phyloP scores from a whole-genome alignment of 2,888 invertebrate species.

The Galeopsomyia nigrocyanea region DNA sequence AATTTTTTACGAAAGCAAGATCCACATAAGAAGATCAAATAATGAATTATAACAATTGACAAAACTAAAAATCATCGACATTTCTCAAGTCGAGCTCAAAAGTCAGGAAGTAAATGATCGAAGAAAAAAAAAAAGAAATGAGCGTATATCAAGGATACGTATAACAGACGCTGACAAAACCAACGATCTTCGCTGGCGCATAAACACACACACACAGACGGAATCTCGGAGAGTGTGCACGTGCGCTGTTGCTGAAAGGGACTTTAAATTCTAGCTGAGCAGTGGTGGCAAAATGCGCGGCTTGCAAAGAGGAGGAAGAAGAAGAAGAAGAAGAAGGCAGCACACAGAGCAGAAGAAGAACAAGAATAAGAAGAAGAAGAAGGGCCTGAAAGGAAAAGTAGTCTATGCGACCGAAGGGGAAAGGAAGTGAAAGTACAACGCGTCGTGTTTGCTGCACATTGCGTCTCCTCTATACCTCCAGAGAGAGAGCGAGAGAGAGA shows the following conservation, averaged over 20 bases:
- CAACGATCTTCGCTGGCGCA: too few species aligned
- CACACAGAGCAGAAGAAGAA: slow-evolving; percentile 32
- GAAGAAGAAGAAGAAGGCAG: slow-evolving; percentile 28
- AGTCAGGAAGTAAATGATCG: too few species aligned
- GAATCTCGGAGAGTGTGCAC: background rate
- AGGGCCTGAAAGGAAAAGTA: slow-evolving; percentile 59
- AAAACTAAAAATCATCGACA: too few species aligned
- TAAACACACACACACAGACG: too few species aligned
- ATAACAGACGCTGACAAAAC: too few species aligned
- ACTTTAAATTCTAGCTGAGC: slow-evolving; percentile 59
- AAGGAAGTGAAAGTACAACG: slow-evolving; percentile 67
- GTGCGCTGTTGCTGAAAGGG: slow-evolving; percentile 30
- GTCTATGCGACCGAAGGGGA: slow-evolving; percentile 63
- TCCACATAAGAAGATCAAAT: too few species aligned
- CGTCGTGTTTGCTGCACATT: slow-evolving; percentile 57
- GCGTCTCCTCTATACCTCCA: slow-evolving; percentile 56
- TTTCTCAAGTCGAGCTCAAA: too few species aligned
- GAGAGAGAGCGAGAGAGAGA: slow-evolving; percentile 31
- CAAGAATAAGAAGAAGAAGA: slow-evolving; percentile 47
- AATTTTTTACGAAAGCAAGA: too few species aligned
- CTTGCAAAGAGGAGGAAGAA: slow-evolving; percentile 47
- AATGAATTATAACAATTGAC: too few species aligned
- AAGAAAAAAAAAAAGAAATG: too few species aligned
- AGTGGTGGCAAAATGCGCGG: slow-evolving; percentile 62
- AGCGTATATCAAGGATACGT: too few species aligned